Evolutionary conservation across 2,888 invertebrate species (phyloP), one percentile per base, ranked within the genome.

Genomic region (Meliscaeva auricollis): DNA sequence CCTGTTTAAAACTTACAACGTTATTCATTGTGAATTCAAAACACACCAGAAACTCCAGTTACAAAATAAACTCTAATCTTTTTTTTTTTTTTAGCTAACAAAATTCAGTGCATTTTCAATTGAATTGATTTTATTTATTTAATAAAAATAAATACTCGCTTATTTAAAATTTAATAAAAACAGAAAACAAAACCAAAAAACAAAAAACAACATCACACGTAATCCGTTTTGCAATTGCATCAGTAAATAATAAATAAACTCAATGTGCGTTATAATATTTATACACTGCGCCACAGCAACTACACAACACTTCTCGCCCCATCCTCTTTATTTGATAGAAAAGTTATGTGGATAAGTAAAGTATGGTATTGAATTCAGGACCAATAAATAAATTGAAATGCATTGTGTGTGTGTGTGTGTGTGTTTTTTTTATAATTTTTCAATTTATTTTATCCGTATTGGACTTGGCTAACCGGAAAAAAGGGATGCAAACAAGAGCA

Each of bases 111-210:
- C 60, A 7, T 17, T 56, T 17, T 58, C 62, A 46, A 70, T 62
- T 54, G 32, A 77, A 77, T 62, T 54, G 52, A 62, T 62, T 62
- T 62, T 79, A 73, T 68, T 73, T 73, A 50, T 73, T 11, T 22
- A 52, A 38, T 38, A 66, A 32, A 56, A 32, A 56, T 46, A 70
- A 74, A 62, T 75, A 69, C 75, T 79, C 68, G 60, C n/a, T 44
- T 60, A 74, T 52, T 62, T 35, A 46, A 62, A 38, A 38, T 38
- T 9, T 32, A 68, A 20, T 15, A 69, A 54, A 52, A 13, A 46
- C 11, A 69, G 46, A 52, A 13, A 56, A 62, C 20, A 41, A 15
- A 17, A 46, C 5, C 15, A 15, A 46, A 17, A 17, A 46, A 46
- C 15, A 17, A 13, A 22, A 62, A 62, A 46, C 15, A 52, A 50